A percentile compares a stretch with the other conserved stretches of the same genome.
Evolutionary conservation across 2,888 invertebrate genomes (phyloP).

Genomic region (Platycnemis pennipes): DNA sequence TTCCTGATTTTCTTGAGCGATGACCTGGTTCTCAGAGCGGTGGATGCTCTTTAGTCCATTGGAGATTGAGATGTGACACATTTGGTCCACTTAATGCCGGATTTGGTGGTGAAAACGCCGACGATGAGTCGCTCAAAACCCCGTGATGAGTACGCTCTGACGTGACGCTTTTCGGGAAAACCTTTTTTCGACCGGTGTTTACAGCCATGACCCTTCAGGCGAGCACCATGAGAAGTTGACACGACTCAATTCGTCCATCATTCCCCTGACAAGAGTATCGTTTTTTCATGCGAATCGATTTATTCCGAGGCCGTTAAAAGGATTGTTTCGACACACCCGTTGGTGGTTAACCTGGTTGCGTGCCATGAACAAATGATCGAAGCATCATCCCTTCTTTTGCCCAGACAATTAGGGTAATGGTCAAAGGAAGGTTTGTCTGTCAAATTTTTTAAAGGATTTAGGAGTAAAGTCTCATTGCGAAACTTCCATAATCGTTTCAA

Average conservation of each 20-base stretch:
- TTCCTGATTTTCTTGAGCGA: background rate
- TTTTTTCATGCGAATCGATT: slow-evolving; percentile 30
- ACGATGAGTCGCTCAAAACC: slow-evolving; percentile 61
- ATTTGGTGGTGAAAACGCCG: slow-evolving; percentile 11
- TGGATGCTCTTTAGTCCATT: background rate
- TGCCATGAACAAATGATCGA: background rate
- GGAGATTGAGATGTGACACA: slow-evolving; percentile 55
- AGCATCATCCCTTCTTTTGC: background rate
- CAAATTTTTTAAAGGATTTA: background rate
- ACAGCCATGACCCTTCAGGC: background rate
- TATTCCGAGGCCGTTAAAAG: slow-evolving; percentile 8
- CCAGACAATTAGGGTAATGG: background rate
- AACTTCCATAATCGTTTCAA: background rate
- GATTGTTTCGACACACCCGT: slow-evolving; percentile 8
- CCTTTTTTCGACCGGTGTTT: background rate
- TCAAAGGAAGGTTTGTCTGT: background rate
- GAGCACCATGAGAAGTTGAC: slow-evolving; percentile 14
- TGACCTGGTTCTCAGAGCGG: background rate
- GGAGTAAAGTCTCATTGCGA: background rate
- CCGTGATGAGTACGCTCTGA: slow-evolving; percentile 38
- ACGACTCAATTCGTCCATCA: slow-evolving; percentile 47
- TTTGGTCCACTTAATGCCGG: slow-evolving; percentile 27
- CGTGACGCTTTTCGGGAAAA: background rate
- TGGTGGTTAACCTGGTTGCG: background rate
- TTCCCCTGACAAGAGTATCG: background rate